Base-by-base conservation (phyloP, 1,140 invertebrate species). In the Heterodera carotae region DNA sequence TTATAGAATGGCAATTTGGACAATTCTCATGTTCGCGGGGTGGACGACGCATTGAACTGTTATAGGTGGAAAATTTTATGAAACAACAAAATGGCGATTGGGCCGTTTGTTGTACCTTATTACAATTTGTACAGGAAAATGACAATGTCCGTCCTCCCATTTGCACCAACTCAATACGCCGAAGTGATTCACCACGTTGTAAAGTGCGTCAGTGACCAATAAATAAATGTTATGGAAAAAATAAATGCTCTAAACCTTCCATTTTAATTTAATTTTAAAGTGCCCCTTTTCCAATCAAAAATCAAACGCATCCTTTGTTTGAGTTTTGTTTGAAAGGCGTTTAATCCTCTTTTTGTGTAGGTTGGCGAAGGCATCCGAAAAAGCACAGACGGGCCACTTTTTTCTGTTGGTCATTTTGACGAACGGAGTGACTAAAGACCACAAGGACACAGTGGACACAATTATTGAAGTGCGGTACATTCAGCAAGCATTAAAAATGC, bases 131-230 rank as follows among this genome's bases (percentile, higher is more conserved):
- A 18, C 48, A 56, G 84, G 34, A 68, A 74, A 25, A 77, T 33
- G 48, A 29, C 76, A 27, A 86, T 83, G 76, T 79, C 75, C 22
- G 27, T 83, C 4, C 75, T 71, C 18, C 84, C 82, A 29, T 83
- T 68, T 64, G 82, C 82, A 15, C 82, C 82, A 27, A 83, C 82
- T 22, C 60, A 83, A 36, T 83, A 83, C 64, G 73, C 84, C n/a
- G 69, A 56, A n/a, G 71, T 76, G 22, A 83, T 83, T 67, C 84
- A 83, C 71, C 62, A 84, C 29, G 76, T 83, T 27, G 74, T 83
- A 7, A 83, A 83, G 83, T 82, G 53, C n/a, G n/a, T n/a, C n/a
- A n/a, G n/a, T n/a, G n/a, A n/a, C n/a, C n/a, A n/a, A n/a, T n/a
- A n/a, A n/a, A n/a, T n/a, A n/a, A n/a, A n/a, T n/a, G n/a, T n/a